Percentiles rank a stretch among this genome's conserved stretches.
phyloP scores from a whole-genome alignment of 2,113 vertebrate species.

The Dermatemys mawii region DNA sequence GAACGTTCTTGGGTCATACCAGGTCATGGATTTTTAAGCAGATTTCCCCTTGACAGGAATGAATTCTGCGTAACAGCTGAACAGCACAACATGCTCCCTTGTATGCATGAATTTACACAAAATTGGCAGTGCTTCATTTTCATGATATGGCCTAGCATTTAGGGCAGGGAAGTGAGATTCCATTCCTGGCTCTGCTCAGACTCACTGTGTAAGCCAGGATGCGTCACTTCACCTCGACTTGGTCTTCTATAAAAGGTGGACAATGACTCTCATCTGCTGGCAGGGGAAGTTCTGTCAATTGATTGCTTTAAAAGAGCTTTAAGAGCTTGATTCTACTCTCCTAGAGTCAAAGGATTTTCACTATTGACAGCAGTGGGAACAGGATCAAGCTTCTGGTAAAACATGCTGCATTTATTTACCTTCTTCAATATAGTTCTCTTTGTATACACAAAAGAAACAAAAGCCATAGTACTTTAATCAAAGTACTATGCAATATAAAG shows the following conservation, averaged over 20 bases:
- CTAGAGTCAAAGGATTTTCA: background rate
- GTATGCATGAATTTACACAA: background rate
- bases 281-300: fast-evolving
- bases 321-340: fast-evolving
- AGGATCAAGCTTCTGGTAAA: fast-evolving
- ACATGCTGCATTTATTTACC: background rate
- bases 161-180: background rate
- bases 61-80: background rate
- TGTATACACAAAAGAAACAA: background rate
- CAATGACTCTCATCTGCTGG: fast-evolving
- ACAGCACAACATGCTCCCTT: background rate
- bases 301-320: background rate
- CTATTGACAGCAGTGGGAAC: no score
- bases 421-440: background rate
- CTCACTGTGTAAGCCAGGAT: background rate
- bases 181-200: fast-evolving
- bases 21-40: background rate
- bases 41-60: background rate
- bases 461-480: fast-evolving
- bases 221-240: background rate
- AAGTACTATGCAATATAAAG: background rate
- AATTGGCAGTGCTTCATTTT: background rate
- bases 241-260: background rate
- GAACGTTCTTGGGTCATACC: background rate
- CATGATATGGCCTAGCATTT: background rate